These are phyloP conservation scores for Gadus chalcogrammus DNA, from an alignment of 2,113 vertebrate species.

Conservation along the genomic window DNA sequence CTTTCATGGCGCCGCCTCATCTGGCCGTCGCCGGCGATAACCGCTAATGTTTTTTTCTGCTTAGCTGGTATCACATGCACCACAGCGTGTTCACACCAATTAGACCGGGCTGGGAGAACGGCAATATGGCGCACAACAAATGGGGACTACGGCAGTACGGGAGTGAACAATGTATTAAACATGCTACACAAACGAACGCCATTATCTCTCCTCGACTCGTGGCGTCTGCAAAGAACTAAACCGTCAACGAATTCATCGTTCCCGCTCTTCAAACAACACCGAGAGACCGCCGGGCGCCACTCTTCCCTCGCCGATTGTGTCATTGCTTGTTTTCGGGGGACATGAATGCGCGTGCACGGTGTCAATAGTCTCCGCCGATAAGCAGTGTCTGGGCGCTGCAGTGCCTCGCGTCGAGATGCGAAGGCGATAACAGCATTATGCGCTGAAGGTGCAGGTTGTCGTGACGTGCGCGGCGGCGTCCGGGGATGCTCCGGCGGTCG, in stretches of 20 bases:
- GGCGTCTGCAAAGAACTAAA: background rate
- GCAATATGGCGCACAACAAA: background rate
- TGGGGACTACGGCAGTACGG: too few species aligned
- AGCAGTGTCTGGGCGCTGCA: conserved; percentile 61
- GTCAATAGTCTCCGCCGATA: conserved; percentile 67
- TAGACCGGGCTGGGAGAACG: conserved; percentile 4
- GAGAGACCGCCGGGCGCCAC: background rate
- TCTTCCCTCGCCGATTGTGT: conserved; percentile 7
- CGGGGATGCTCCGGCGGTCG: conserved; percentile 26
- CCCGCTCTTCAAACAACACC: conserved; percentile 22
- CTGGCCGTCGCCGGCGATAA: conserved; percentile 30
- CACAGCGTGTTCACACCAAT: conserved; percentile 18
- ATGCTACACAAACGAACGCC: conserved; percentile 11
- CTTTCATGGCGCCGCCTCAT: too few species aligned
- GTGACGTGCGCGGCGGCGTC: conserved; percentile 16
- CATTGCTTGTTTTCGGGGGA: conserved; percentile 50
- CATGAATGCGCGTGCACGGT: conserved; percentile 39
- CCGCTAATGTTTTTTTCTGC: conserved; percentile 26
- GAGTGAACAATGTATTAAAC: too few species aligned
- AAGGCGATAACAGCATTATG: conserved; percentile 59
- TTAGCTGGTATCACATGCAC: conserved; percentile 45
- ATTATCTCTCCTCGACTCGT: background rate
- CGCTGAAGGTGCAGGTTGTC: conserved; percentile 38
- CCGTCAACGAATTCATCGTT: conserved; percentile 22
- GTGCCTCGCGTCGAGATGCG: conserved; percentile 57